phyloP scores from a whole-genome alignment of 2,888 invertebrate genomes.

The Tuberolachnus salignus region DNA sequence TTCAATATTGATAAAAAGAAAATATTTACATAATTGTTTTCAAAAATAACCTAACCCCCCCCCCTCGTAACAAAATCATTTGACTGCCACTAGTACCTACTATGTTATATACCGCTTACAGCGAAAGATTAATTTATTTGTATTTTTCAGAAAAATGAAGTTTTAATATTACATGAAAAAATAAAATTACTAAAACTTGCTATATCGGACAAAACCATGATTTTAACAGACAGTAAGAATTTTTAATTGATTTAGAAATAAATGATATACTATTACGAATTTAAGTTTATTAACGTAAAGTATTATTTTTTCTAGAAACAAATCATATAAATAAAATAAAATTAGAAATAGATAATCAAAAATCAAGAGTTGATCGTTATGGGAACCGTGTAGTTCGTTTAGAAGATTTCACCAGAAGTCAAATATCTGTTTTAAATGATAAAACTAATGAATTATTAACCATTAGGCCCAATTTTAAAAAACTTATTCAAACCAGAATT shows the following conservation, averaged over 20 bases:
- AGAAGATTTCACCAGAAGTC: slow-evolving; percentile 67
- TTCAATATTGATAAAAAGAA: too few species aligned
- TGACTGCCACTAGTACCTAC: too few species aligned
- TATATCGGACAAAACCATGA: slow-evolving; percentile 38
- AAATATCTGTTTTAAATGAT: slow-evolving; percentile 66
- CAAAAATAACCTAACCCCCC: too few species aligned
- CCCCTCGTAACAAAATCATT: too few species aligned
- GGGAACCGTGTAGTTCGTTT: slow-evolving; percentile 70
- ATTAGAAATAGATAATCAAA: slow-evolving; percentile 63
- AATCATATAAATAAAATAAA: slow-evolving; percentile 62
- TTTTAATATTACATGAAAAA: slow-evolving; percentile 43
- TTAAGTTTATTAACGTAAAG: background rate
- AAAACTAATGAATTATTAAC: slow-evolving; percentile 59
- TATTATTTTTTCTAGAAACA: slow-evolving; percentile 61
- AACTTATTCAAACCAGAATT: slow-evolving; percentile 67
- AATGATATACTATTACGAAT: background rate
- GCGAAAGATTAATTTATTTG: background rate
- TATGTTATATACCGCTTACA: too few species aligned
- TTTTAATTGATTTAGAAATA: background rate
- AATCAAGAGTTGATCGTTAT: slow-evolving; percentile 68
- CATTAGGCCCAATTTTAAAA: slow-evolving; percentile 68
- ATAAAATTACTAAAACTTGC: slow-evolving; percentile 21
- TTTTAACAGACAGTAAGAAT: slow-evolving; percentile 37
- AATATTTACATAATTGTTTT: too few species aligned
- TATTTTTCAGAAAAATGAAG: slow-evolving; percentile 38